Base-by-base conservation (phyloP, 2,113 vertebrate genomes). In the Dermatemys mawii region DNA sequence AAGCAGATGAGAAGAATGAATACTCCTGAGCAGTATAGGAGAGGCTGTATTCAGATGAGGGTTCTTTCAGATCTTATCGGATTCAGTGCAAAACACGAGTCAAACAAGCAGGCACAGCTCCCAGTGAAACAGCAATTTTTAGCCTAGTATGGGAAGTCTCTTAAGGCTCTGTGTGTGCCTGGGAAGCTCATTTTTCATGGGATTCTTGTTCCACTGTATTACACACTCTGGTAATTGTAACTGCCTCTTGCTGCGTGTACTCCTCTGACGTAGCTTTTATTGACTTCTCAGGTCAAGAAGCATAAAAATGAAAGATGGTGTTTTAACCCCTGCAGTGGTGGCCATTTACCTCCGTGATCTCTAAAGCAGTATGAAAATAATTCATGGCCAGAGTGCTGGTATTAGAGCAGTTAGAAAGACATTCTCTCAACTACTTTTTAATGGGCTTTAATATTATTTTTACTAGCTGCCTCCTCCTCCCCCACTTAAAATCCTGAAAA, bases 261-360 rank as follows among this genome's bases (percentile, higher is more conserved):
- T 92, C 67, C 35, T 90, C 57, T 82, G 86, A 50, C 78, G 67
- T 11, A 14, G 81, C 67, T 91, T 94, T 73, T 93, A 44, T 79
- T 89, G 57, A 86, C 81, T 95, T 90, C 10, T 44, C 91, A 57
- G 73, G 81, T 87, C 90, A 93, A 87, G 63, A 94, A 78, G 49
- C 17, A 75, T 89, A 46, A 93, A 90, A 90, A 73, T 82, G 35
- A 89, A 93, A 83, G 41, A 85, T 3, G 38, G 21, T 1, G 0
- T 89, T 95, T n/a, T 73, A 84, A 80, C 54, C 53, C 73, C 81
- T 14, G 17, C 27, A 93, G 41, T 92, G 70, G 79, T 0, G 5
- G 78, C 84, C 63, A 78, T 88, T 90, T 94, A 75, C 57, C 32
- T 90, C 78, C 9, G 16, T 54, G 55, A 73, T 93, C 32, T 88